These are phyloP conservation scores for Brachypteracias leptosomus DNA, from an alignment of 2,113 vertebrate species.

Conservation along the genomic window DNA sequence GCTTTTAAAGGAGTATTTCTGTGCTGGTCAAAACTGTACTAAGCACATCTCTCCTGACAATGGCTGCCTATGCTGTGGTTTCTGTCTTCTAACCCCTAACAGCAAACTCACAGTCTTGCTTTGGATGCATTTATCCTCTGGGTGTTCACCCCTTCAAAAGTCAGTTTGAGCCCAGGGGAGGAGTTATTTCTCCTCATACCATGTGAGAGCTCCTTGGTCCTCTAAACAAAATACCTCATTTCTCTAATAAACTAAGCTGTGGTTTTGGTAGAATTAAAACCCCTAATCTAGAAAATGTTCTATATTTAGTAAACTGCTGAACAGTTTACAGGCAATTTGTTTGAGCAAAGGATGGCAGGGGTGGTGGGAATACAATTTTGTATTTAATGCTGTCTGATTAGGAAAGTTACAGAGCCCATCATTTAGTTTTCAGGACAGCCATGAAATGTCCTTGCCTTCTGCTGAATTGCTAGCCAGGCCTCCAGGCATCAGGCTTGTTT, in stretches of 20 bases:
- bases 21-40: not conserved
- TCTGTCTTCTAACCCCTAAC: not conserved
- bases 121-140: not conserved
- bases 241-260: not conserved
- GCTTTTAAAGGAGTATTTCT: not conserved
- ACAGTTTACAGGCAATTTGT: not conserved
- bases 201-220: not conserved
- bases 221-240: not conserved
- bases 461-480: not conserved
- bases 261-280: not conserved
- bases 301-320: not conserved
- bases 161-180: not conserved
- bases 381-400: slow-evolving; percentile 1
- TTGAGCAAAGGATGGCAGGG: not conserved
- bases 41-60: not conserved
- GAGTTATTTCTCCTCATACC: not conserved
- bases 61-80: not conserved
- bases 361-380: not conserved
- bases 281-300: not conserved
- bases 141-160: not conserved
- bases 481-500: not conserved
- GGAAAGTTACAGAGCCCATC: not conserved
- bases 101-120: not conserved
- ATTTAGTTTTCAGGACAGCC: not conserved
- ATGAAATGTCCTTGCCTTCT: not conserved